phyloP scores from a whole-genome alignment of 1,140 invertebrate species.

The Brachystomella parvula region DNA sequence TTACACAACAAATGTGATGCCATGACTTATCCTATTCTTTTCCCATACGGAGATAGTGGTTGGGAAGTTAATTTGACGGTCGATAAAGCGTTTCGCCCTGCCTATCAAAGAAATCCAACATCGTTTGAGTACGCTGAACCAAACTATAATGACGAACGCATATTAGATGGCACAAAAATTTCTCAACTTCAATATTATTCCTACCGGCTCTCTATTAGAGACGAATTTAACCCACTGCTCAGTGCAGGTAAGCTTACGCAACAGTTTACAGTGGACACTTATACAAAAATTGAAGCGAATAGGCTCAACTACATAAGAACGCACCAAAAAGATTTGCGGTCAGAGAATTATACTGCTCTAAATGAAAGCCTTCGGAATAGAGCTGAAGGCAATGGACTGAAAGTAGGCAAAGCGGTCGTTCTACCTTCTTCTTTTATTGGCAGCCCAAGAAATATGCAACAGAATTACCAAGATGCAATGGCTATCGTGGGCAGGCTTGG shows the following conservation, averaged over 20 bases:
- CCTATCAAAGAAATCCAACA: no score
- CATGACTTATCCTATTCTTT: slow-evolving; percentile 43
- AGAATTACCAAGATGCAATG: slow-evolving; percentile 43
- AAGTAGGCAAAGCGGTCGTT: slow-evolving; percentile 19
- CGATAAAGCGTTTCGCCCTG: neutral
- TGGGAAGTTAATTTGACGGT: slow-evolving; percentile 21
- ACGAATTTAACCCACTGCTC: slow-evolving; percentile 34
- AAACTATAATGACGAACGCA: neutral
- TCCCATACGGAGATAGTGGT: slow-evolving; percentile 43
- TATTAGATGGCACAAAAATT: neutral
- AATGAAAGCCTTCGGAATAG: slow-evolving; percentile 38
- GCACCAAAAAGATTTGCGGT: slow-evolving; percentile 47
- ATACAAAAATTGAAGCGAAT: slow-evolving; percentile 48
- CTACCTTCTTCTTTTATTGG: slow-evolving; percentile 42
- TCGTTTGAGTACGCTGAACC: no score
- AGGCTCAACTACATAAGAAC: slow-evolving; percentile 42
- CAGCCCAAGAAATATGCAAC: slow-evolving; percentile 44
- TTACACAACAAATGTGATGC: slow-evolving; percentile 23
- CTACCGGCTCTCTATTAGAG: slow-evolving; percentile 10
- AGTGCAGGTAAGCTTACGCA: slow-evolving; percentile 39
- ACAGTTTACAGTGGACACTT: slow-evolving; percentile 47
- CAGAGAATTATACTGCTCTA: slow-evolving; percentile 46
- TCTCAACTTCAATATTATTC: slow-evolving; percentile 19
- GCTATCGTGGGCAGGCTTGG: slow-evolving; percentile 43
- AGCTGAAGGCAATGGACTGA: neutral